These are phyloP conservation scores for Epistrophe eligans DNA, from an alignment of 2,888 invertebrate species.

Conservation along the genomic window DNA sequence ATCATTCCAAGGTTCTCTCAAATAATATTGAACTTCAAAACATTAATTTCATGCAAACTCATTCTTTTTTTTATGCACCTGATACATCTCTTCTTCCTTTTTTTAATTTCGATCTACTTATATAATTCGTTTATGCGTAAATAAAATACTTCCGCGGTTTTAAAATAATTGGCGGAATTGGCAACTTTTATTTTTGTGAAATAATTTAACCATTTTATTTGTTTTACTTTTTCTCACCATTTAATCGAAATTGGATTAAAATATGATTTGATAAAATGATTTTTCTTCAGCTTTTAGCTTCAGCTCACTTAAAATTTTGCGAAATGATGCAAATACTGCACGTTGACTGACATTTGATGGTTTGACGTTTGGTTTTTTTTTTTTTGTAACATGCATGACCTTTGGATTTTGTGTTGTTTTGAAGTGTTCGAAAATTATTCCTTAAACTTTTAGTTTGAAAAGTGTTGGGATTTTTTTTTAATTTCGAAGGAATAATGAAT, in stretches of 20 bases:
- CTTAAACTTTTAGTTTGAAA: neutral
- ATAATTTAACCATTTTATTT: neutral
- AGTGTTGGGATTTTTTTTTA: slow-evolving; percentile 10
- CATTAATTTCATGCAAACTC: slow-evolving; percentile 11
- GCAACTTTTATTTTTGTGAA: neutral
- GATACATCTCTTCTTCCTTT: slow-evolving; percentile 37
- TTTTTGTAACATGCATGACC: slow-evolving; percentile 40
- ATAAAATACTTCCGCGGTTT: slow-evolving; percentile 36
- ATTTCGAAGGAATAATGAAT: neutral
- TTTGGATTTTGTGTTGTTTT: slow-evolving; percentile 33
- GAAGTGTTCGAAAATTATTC: slow-evolving; percentile 22
- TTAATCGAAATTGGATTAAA: slow-evolving; percentile 30
- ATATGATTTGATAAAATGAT: slow-evolving; percentile 14
- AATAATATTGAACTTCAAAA: slow-evolving; percentile 15
- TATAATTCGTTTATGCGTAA: slow-evolving; percentile 72
- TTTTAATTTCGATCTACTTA: slow-evolving; percentile 45
- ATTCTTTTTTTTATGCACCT: slow-evolving; percentile 34
- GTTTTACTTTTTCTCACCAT: slow-evolving; percentile 50
- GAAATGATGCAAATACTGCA: slow-evolving; percentile 53
- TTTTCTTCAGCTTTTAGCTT: neutral
- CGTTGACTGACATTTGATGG: slow-evolving; percentile 57
- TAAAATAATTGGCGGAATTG: slow-evolving; percentile 3
- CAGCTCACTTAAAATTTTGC: slow-evolving; percentile 6
- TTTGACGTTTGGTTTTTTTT: slow-evolving; percentile 52
- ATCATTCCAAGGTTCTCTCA: neutral